A percentile compares a stretch with the other conserved stretches of the same genome.
Evolutionary conservation across 2,797 vertebrate genomes (phyloP).

Genomic region (Parotocinclus haroldoi): DNA sequence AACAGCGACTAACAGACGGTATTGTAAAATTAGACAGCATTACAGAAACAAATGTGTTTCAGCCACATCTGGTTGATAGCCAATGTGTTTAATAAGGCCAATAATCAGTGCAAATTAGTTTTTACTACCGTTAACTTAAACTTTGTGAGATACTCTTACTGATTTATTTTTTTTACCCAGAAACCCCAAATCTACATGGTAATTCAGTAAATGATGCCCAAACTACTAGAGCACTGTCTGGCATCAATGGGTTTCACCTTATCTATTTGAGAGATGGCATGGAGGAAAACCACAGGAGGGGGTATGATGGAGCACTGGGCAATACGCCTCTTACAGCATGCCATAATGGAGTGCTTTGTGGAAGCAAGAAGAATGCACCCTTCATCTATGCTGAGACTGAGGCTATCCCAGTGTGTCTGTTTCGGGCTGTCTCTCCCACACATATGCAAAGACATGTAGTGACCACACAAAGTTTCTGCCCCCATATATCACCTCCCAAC

Average conservation of each 20-base stretch:
- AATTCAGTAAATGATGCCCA: background rate
- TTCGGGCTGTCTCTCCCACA: slow-evolving; percentile 26
- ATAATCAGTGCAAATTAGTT: too few species aligned
- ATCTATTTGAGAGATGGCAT: slow-evolving; percentile 38
- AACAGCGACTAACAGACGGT: too few species aligned
- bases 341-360: slow-evolving; percentile 55
- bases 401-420: slow-evolving; percentile 44
- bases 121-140: too few species aligned
- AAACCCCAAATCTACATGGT: too few species aligned
- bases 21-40: too few species aligned
- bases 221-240: background rate
- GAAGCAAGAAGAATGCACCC: slow-evolving; percentile 52
- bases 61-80: too few species aligned
- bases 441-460: slow-evolving; percentile 37
- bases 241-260: slow-evolving; percentile 32
- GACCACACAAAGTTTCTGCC: slow-evolving; percentile 47
- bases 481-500: too few species aligned
- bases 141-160: too few species aligned
- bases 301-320: slow-evolving; percentile 40
- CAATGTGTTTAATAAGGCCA: too few species aligned
- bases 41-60: too few species aligned
- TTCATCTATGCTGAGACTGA: slow-evolving; percentile 49
- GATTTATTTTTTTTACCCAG: too few species aligned
- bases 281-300: slow-evolving; percentile 46
- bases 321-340: slow-evolving; percentile 45